Conservation (phyloP, 2,888 invertebrate genomes). For the Drosophila anomelani region DNA sequence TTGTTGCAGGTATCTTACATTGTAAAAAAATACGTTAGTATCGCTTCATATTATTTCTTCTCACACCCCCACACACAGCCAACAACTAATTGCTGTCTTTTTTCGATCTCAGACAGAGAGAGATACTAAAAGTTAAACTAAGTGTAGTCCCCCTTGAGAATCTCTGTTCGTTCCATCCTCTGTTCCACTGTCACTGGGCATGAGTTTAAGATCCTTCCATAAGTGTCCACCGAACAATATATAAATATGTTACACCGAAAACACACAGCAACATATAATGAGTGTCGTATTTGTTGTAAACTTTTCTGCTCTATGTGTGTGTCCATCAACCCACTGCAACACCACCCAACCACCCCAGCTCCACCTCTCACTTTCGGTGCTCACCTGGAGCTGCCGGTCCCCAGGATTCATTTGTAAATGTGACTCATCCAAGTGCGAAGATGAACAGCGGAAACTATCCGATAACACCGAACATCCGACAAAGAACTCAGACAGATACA, state of each 20-base stretch:
- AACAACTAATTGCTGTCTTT: slow-evolving; percentile 24
- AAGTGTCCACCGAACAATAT: slow-evolving; percentile 18
- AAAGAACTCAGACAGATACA: slow-evolving; percentile 44
- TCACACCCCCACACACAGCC: slow-evolving; percentile 31
- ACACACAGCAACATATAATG: slow-evolving; percentile 22
- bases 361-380: slow-evolving; percentile 34
- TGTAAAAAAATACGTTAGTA: slow-evolving; percentile 83
- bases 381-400: slow-evolving; percentile 22
- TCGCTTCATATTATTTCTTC: slow-evolving; percentile 74
- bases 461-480: slow-evolving; percentile 19
- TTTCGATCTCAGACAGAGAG: slow-evolving; percentile 18
- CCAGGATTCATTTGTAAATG: slow-evolving; percentile 36
- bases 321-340: slow-evolving; percentile 16
- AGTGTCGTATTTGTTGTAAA: slow-evolving; percentile 49
- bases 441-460: slow-evolving; percentile 40
- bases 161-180: slow-evolving; percentile 25
- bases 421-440: slow-evolving; percentile 33
- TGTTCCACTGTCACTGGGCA: slow-evolving; percentile 47
- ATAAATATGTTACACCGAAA: neutral
- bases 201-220: slow-evolving; percentile 58
- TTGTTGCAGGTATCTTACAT: slow-evolving; percentile 82
- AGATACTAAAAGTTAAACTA: slow-evolving; percentile 22
- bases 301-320: slow-evolving; percentile 46
- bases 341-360: slow-evolving; percentile 23
- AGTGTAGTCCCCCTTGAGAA: slow-evolving; percentile 33